Percentiles rank a stretch among this genome's conserved stretches.
Evolutionary conservation across 2,888 invertebrate species (phyloP).

Genomic region (Meiosimyza platycephala): DNA sequence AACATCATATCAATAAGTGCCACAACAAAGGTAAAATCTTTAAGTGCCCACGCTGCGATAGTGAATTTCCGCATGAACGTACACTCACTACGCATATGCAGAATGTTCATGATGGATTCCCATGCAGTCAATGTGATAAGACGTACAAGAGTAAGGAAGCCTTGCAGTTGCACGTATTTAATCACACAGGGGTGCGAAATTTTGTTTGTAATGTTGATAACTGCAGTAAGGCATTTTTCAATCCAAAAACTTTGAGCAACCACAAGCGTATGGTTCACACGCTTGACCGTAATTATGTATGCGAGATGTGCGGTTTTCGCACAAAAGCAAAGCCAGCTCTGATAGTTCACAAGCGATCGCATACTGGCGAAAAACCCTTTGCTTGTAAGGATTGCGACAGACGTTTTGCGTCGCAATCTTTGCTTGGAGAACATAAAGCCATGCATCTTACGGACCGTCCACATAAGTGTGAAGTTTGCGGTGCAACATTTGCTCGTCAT

Average conservation of each 20-base stretch:
- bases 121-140: constrained; percentile 50
- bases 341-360: constrained; percentile 56
- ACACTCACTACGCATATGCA: constrained; percentile 50
- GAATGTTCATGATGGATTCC: constrained; percentile 52
- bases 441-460: constrained; percentile 59
- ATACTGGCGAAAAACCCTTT: constrained; percentile 60
- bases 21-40: constrained; percentile 52
- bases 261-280: constrained; percentile 40
- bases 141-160: constrained; percentile 54
- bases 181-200: constrained; percentile 47
- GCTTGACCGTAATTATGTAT: constrained; percentile 45
- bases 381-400: constrained; percentile 55
- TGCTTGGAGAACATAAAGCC: constrained; percentile 58
- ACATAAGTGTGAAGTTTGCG: constrained; percentile 55
- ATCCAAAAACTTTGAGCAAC: constrained; percentile 30
- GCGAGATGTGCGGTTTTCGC: constrained; percentile 59
- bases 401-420: constrained; percentile 55
- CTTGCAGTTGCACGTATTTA: constrained; percentile 50
- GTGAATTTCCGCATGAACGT: constrained; percentile 49
- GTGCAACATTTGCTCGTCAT: constrained; percentile 57
- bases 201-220: constrained; percentile 37
- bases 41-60: constrained; percentile 54
- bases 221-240: constrained; percentile 40
- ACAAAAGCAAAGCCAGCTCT: constrained; percentile 57
- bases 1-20: constrained; percentile 38